These are phyloP conservation scores for Argyra leucocephala DNA, from an alignment of 2,888 invertebrate genomes.

Conservation along the genomic window DNA sequence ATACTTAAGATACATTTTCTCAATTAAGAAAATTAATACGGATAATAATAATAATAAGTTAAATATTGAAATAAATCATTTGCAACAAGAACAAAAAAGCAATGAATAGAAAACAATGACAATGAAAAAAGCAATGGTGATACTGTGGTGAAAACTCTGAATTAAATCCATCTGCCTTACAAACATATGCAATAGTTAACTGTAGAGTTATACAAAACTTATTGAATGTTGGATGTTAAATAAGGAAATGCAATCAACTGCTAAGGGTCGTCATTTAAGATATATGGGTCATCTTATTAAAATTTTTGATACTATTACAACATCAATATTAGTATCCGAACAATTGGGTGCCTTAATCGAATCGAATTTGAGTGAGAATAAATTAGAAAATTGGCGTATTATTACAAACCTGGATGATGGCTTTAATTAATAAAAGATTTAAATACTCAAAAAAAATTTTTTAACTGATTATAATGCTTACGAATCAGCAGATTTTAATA, in stretches of 20 bases:
- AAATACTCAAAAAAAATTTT: constrained; percentile 35
- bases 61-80: constrained; percentile 25
- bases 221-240: constrained; percentile 75
- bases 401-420: constrained; percentile 36
- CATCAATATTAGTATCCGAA: constrained; percentile 43
- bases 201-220: constrained; percentile 67
- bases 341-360: constrained; percentile 49
- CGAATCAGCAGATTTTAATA: constrained; percentile 33
- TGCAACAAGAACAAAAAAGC: constrained; percentile 7
- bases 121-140: constrained; percentile 10
- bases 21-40: constrained; percentile 30
- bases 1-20: constrained; percentile 63
- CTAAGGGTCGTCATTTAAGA: constrained; percentile 50
- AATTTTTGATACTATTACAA: constrained; percentile 50
- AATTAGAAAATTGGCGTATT: constrained; percentile 45
- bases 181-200: constrained; percentile 45
- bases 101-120: constrained; percentile 18
- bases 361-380: constrained; percentile 45
- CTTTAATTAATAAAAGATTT: constrained; percentile 36
- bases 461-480: constrained; percentile 41
- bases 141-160: constrained; percentile 12
- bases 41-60: constrained; percentile 37
- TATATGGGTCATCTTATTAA: constrained; percentile 60
- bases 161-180: constrained; percentile 44
- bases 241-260: constrained; percentile 53